Evolutionary conservation across 2,113 vertebrate genomes (phyloP).

Genomic region (Trinectes maculatus): DNA sequence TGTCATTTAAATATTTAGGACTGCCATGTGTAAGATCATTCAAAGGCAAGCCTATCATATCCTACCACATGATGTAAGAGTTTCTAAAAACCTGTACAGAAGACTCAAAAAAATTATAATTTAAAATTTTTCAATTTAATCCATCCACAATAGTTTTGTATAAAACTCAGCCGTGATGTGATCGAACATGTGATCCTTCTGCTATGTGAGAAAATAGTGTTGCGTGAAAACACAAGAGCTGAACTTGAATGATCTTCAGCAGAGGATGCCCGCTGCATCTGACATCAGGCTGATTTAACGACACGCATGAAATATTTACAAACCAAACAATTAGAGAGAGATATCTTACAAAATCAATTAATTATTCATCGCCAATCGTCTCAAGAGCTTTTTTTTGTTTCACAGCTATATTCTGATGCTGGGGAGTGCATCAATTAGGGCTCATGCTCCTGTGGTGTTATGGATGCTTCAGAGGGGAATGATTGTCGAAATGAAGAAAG

Average conservation of each 20-base stretch:
- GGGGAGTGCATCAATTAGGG: constrained; percentile 62
- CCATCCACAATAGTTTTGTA: constrained; percentile 5
- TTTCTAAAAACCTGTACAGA: not conserved
- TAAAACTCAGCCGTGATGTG: not conserved
- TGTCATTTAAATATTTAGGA: constrained; percentile 37
- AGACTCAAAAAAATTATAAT: constrained; percentile 1
- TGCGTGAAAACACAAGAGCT: constrained; percentile 23
- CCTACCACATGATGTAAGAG: constrained; percentile 6
- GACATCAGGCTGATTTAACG: constrained; percentile 65
- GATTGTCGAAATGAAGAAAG: constrained; percentile 47
- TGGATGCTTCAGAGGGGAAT: constrained; percentile 60
- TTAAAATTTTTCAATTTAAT: too few species aligned
- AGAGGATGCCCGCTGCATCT: constrained; percentile 47
- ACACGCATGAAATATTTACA: constrained; percentile 79
- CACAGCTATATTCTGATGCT: constrained; percentile 54
- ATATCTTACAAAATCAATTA: constrained; percentile 77
- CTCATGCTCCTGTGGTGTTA: constrained; percentile 48
- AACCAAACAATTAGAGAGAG: constrained; percentile 79
- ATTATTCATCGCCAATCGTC: constrained; percentile 74
- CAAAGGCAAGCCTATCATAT: constrained; percentile 10
- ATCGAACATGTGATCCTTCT: not conserved
- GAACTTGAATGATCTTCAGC: constrained; percentile 35
- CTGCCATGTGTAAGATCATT: not conserved
- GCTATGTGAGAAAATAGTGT: constrained; percentile 4
- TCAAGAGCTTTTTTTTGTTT: constrained; percentile 66